These are phyloP conservation scores for Pandion haliaetus DNA, from an alignment of 2,113 vertebrate genomes.

Conservation along the genomic window DNA sequence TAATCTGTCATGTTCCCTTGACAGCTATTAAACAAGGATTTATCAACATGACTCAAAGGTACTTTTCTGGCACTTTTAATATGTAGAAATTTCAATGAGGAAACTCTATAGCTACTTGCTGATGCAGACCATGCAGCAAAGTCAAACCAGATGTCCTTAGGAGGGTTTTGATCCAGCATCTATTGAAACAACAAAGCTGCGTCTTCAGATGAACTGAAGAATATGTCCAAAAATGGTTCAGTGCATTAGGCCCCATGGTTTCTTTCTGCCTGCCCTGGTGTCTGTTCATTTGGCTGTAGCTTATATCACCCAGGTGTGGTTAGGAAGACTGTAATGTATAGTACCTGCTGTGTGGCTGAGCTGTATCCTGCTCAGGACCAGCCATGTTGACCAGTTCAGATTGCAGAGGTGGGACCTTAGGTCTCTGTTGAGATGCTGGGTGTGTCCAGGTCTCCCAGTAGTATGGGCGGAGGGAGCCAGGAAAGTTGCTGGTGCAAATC, in stretches of 20 bases:
- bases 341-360: background rate
- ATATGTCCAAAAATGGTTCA: background rate
- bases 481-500: too few species aligned
- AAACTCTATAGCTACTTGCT: background rate
- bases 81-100: background rate
- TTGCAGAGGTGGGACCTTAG: background rate
- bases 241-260: accelerated
- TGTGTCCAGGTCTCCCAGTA: background rate
- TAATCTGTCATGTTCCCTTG: slow-evolving; percentile 36
- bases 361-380: background rate
- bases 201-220: background rate
- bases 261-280: background rate
- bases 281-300: background rate
- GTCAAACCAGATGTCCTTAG: background rate
- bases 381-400: accelerated
- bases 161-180: background rate
- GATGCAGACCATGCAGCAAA: slow-evolving; percentile 22
- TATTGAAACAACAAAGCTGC: background rate
- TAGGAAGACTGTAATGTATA: background rate
- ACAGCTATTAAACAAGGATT: slow-evolving; percentile 35
- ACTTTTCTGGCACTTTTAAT: slow-evolving; percentile 34
- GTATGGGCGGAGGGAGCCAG: background rate
- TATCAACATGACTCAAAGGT: slow-evolving; percentile 54
- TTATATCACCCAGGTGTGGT: background rate
- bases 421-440: background rate